A percentile compares a stretch with the other conserved stretches of the same genome.
These are phyloP conservation scores for Epinephelus coioides DNA, from an alignment of 2,797 vertebrate genomes.

Conservation along the genomic window DNA sequence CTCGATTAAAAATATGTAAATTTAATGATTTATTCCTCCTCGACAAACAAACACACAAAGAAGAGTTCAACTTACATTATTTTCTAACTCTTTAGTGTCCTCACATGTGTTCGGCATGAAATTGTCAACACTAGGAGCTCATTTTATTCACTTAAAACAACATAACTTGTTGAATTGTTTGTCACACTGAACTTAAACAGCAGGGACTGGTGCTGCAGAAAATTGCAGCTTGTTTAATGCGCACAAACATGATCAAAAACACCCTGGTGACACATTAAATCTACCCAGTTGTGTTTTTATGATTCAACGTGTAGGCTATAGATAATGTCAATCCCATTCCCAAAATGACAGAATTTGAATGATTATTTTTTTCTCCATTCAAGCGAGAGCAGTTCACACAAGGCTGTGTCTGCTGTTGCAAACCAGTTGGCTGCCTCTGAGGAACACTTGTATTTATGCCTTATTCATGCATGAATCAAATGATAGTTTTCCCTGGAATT, in stretches of 20 bases:
- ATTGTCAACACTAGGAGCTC: neutral
- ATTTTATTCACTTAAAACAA: neutral
- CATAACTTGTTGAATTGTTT: conserved; percentile 2
- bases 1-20: fast-evolving
- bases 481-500: neutral
- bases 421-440: neutral
- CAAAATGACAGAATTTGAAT: neutral
- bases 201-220: neutral
- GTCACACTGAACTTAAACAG: neutral
- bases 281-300: neutral
- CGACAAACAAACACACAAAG: neutral
- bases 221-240: too few relatives aligned
- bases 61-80: fast-evolving
- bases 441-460: neutral
- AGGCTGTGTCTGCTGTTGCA: conserved; percentile 2
- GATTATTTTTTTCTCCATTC: neutral
- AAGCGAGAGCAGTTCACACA: neutral
- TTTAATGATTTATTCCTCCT: neutral
- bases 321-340: neutral
- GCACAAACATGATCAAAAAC: neutral
- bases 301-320: neutral
- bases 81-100: fast-evolving
- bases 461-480: neutral
- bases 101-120: fast-evolving
- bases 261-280: neutral